Base-by-base conservation (phyloP, 2,797 vertebrate genomes). In the Squalus acanthias region DNA sequence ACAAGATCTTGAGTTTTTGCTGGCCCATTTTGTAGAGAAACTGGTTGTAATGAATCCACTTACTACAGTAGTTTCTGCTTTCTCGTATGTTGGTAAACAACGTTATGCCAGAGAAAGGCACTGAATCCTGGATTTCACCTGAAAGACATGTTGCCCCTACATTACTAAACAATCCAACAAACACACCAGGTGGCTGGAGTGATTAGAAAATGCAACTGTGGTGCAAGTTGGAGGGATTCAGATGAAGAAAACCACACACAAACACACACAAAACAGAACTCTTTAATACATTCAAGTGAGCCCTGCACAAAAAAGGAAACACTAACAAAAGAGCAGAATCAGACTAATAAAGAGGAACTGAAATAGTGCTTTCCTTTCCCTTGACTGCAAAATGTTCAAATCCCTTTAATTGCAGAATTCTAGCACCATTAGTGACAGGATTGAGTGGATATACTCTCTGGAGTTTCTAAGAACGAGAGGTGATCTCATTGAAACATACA, bases 101-200 rank as follows among this genome's bases (percentile, higher is more conserved):
- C 29, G n/a, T 82, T 82, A 46, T 3, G 79, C n/a, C 79, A 82
- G 60, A 63, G 60, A 63, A 63, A 63, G 9, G 60, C 60, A 82
- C 13, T 82, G 33, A 82, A 82, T 39, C n/a, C 13, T 39, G 76
- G 60, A 92, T 50, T 95, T 70, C 7, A 95, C 20, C 39, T 69
- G n/a, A n/a, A 94, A 69, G 20, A 46, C 24, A 15, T 6, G 9
- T 1, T 70, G 10, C 17, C 3, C 46, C 93, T 46, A 95, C 39
- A 74, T 74, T 57, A 33, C 39, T 74, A 33, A 95, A 0, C 69
- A 74, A 95, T 95, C 13, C 69, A 95, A 94, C n/a, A 93, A 95
- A 29, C 9, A 74, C 13, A 72, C 8, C 92, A 26, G 53, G 88
- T 91, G 39, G 39, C n/a, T 95, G n/a, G 69, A 50, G 10, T 95